Percentiles rank a stretch among this genome's conserved stretches.
Conservation (phyloP, 2,113 vertebrate species). For the Coreoperca whiteheadi region DNA sequence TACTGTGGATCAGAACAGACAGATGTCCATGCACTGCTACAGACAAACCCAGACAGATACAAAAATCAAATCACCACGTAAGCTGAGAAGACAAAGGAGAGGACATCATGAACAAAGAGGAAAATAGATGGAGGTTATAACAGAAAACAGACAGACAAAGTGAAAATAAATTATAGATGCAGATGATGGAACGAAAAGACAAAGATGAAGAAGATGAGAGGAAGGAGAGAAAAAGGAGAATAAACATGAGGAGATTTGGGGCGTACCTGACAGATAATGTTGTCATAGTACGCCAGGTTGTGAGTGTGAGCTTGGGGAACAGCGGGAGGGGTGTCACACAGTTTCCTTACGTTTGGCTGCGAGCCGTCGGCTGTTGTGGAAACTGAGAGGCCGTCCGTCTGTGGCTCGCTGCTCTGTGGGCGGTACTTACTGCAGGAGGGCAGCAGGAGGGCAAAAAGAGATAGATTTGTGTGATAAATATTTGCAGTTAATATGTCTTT, state of each 20-base stretch:
- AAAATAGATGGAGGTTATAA: background rate
- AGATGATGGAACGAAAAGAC: background rate
- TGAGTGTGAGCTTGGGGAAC: slow-evolving; percentile 85
- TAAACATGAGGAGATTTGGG: slow-evolving; percentile 64
- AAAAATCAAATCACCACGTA: background rate
- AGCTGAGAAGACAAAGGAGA: slow-evolving; percentile 17
- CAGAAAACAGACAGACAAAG: slow-evolving; percentile 25
- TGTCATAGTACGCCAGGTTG: slow-evolving; percentile 88
- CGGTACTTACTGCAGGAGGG: slow-evolving; percentile 87
- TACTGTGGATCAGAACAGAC: background rate
- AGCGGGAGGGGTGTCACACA: slow-evolving; percentile 79
- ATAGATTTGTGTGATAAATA: slow-evolving; percentile 32
- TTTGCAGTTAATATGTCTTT: slow-evolving; percentile 4
- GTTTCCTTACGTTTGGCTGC: slow-evolving; percentile 97
- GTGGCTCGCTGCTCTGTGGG: slow-evolving; percentile 91
- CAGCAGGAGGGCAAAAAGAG: slow-evolving; percentile 32
- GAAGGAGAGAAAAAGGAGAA: slow-evolving; percentile 24
- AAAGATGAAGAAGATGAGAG: background rate
- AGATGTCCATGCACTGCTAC: slow-evolving; percentile 13
- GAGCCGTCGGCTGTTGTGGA: slow-evolving; percentile 97
- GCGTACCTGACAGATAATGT: slow-evolving; percentile 89
- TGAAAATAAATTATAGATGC: slow-evolving; percentile 3
- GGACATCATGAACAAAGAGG: slow-evolving; percentile 2
- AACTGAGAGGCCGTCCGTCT: slow-evolving; percentile 97
- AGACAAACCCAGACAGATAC: background rate